Evolutionary conservation across 2,797 vertebrate genomes (phyloP).

Genomic region (Gallinago nigripennis): DNA sequence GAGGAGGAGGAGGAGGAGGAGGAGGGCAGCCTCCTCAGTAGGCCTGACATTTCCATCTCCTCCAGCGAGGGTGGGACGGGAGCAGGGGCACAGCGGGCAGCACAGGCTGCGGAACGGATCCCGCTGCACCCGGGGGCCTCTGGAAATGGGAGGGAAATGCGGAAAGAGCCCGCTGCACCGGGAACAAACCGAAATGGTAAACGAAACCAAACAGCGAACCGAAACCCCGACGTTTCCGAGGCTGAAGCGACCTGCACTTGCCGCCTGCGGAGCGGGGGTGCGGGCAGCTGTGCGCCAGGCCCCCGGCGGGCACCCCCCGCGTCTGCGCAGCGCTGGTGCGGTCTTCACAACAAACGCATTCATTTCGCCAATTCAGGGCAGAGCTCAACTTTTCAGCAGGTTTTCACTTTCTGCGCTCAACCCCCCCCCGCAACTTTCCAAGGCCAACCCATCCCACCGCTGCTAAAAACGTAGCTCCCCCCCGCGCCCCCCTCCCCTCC

Average conservation of each 20-base stretch:
- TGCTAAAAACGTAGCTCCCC: not conserved
- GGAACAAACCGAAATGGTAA: not conserved
- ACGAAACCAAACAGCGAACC: not conserved
- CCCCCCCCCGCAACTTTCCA: not conserved
- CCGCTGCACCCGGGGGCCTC: not conserved
- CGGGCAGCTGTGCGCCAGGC: fast-evolving
- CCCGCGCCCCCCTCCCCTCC: no score
- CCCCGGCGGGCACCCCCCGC: fast-evolving
- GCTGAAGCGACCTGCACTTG: not conserved
- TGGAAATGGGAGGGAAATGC: not conserved
- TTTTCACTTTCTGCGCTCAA: not conserved
- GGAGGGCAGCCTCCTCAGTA: fast-evolving
- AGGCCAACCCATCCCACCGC: fast-evolving
- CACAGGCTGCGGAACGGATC: fast-evolving
- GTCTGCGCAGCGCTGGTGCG: not conserved
- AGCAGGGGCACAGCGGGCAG: not conserved
- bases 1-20: not conserved
- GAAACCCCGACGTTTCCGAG: fast-evolving
- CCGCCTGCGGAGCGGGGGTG: not conserved
- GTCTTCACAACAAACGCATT: fast-evolving
- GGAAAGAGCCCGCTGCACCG: fast-evolving
- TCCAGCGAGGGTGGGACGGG: not conserved
- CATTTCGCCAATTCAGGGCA: fast-evolving
- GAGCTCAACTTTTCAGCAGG: not conserved
- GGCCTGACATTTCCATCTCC: not conserved